Evolutionary conservation across 2,113 vertebrate genomes (phyloP), one percentile per base, ranked within the genome.

Genomic region (Fregata magnificens): DNA sequence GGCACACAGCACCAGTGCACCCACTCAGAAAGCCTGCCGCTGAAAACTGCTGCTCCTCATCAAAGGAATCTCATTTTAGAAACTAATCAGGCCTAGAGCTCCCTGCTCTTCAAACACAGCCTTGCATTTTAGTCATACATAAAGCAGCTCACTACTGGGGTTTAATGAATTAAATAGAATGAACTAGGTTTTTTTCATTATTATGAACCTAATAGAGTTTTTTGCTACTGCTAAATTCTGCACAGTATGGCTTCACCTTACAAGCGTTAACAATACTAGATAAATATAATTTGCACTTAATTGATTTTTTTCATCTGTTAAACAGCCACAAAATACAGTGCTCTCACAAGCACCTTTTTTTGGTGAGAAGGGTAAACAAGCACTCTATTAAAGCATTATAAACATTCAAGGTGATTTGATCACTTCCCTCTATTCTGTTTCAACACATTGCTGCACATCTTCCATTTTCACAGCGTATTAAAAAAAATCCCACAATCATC

Each of bases 351-450:
- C 91, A 97, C 93, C 53, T 53, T 95, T 96, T 74, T 97, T 96
- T 97, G 95, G 96, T 96, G 84, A 97, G 78, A 94, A 87, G 89
- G 91, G 94, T 96, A 97, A 97, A 97, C 93, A 97, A 96, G 84
- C 93, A 97, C 94, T 94, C 93, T 94, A 89, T 95, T 97, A 97
- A 97, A 97, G 94, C 95, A 96, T 90, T 91, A 91, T 56, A 79
- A 80, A 95, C 78, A 93, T 88, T 93, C 53, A 95, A 59, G 42
- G 47, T 69, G 74, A 95, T 89, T 19, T 50, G 20, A 95, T 83
- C 50, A 82, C 63, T 94, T 87, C 38, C 47, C 59, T 89, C 89
- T 72, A 49, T 28, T 90, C 63, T 36, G n/a, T 50, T 96, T 70
- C 58, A 69, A 65, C 29, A 90, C 38, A 29, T 11, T 19, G 69